A percentile compares a stretch with the other conserved stretches of the same genome.
Conservation (phyloP, 2,113 vertebrate species). For the Trinectes maculatus region DNA sequence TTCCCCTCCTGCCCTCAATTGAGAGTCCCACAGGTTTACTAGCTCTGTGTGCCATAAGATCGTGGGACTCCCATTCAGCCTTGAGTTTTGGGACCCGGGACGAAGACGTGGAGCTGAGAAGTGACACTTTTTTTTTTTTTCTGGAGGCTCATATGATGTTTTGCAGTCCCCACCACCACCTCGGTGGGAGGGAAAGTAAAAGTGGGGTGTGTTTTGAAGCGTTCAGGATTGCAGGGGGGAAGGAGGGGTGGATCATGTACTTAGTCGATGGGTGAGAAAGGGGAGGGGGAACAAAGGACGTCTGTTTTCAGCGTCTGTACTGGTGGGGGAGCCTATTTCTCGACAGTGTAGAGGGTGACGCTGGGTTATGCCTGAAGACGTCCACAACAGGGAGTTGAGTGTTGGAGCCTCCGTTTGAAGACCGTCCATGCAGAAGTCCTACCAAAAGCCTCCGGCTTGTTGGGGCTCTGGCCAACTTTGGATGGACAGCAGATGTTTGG, state of each 20-base stretch:
- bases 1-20: slow-evolving; percentile 28
- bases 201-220: slow-evolving; percentile 48
- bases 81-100: slow-evolving; percentile 32
- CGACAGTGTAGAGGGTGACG: slow-evolving; percentile 81
- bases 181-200: slow-evolving; percentile 17
- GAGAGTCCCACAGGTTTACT: slow-evolving; percentile 55
- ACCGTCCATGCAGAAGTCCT: slow-evolving; percentile 58
- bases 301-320: slow-evolving; percentile 92
- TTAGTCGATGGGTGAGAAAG: slow-evolving; percentile 86
- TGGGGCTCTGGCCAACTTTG: slow-evolving; percentile 55
- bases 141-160: slow-evolving; percentile 65
- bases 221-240: slow-evolving; percentile 35
- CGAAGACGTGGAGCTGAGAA: slow-evolving; percentile 25
- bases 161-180: slow-evolving; percentile 31
- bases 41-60: slow-evolving; percentile 9
- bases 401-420: slow-evolving; percentile 85
- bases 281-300: slow-evolving; percentile 90
- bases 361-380: slow-evolving; percentile 87
- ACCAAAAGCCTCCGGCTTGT: slow-evolving; percentile 15
- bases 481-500: slow-evolving; percentile 66
- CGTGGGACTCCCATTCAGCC: slow-evolving; percentile 27
- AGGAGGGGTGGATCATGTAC: slow-evolving; percentile 86
- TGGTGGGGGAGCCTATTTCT: slow-evolving; percentile 91
- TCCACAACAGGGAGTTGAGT: slow-evolving; percentile 85
- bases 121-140: slow-evolving; percentile 42